Base-by-base conservation (phyloP, 2,113 vertebrate species). In the Callorhinus ursinus region DNA sequence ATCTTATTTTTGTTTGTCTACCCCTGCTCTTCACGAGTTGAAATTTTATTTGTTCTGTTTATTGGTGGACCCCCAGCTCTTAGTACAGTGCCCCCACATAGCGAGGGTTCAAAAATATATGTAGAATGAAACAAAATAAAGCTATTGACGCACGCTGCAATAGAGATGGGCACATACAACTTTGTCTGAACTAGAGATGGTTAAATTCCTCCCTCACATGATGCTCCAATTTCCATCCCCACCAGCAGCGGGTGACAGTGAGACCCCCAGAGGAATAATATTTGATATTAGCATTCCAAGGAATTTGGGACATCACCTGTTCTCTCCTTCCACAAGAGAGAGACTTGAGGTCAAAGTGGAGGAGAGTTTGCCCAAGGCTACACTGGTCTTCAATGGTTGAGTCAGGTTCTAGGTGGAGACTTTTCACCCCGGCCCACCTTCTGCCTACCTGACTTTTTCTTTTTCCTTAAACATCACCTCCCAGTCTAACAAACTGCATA, bases 101-200 rank as follows among this genome's bases (percentile, higher is more conserved):
- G 19, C 0, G 4, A 59, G 13, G 7, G 19, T 28, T 82, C 22
- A 5, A 7, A 31, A 51, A 1, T 39, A 5, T 7, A 28, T 81
- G n/a, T 42, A 19, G 76, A 10, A 49, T 16, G 21, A 63, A 55
- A 6, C 59, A n/a, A 13, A 12, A 16, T 5, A 57, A 16, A 26
- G 21, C 53, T 67, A 53, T 0, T 6, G 28, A 19, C 5, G 2
- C 3, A 18, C 0, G 16, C 16, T 11, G 1, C 39, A 2, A 1
- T 0, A 8, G n/a, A n/a, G 24, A 49, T 7, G 57, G 7, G 0
- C 16, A 0, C 0, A 18, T 0, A 0, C 14, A 0, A 5, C 63
- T 51, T 74, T 76, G 5, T 80, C 26, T 36, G 79, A 72, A 12
- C 33, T 21, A 31, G 15, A 39, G 19, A 2, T 2, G 5, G 84